Evolutionary conservation across 2,888 invertebrate species (phyloP).

Genomic region (Noctua pronuba): DNA sequence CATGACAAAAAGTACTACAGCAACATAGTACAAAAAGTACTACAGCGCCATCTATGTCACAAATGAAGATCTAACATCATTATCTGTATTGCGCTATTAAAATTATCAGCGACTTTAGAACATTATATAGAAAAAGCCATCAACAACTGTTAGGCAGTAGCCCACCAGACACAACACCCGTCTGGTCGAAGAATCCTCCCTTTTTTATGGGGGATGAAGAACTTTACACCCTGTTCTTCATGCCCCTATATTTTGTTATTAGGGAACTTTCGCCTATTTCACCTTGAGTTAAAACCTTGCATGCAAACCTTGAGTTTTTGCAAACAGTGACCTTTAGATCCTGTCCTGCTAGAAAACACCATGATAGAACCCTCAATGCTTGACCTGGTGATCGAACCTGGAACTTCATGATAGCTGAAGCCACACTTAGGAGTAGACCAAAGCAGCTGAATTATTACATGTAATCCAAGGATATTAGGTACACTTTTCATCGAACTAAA

Average conservation of each 20-base stretch:
- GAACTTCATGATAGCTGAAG: background rate
- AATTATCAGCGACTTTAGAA: too few relatives aligned
- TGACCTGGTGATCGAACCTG: background rate
- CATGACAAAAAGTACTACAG: background rate
- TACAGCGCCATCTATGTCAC: background rate
- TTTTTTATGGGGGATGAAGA: background rate
- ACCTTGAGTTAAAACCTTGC: background rate
- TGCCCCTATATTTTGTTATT: background rate
- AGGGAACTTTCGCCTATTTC: background rate
- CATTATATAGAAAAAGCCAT: too few relatives aligned
- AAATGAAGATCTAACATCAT: too few relatives aligned
- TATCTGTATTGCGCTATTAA: too few relatives aligned
- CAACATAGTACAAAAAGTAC: background rate
- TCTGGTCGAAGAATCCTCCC: too few relatives aligned
- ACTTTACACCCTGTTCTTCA: background rate
- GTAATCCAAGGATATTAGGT: background rate
- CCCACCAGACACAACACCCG: too few relatives aligned
- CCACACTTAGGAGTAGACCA: background rate
- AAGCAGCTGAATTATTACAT: background rate
- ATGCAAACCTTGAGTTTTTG: background rate
- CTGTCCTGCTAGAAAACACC: background rate
- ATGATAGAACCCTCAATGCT: background rate
- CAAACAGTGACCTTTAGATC: background rate
- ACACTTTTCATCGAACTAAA: background rate
- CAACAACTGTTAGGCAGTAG: too few relatives aligned